Conservation (phyloP, 2,113 vertebrate genomes). For the Willisornis vidua region DNA sequence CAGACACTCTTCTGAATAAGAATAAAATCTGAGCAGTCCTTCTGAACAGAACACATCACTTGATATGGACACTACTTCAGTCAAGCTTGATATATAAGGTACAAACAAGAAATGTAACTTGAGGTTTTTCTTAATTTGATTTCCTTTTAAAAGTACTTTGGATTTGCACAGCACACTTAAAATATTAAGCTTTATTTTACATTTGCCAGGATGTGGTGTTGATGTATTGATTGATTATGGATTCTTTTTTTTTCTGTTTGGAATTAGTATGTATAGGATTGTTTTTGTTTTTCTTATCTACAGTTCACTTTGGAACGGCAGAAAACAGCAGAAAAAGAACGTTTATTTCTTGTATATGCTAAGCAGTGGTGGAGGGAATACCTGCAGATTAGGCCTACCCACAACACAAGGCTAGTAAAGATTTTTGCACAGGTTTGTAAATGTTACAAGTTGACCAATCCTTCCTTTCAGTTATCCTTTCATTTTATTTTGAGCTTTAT, state of each 20-base stretch:
- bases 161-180: neutral
- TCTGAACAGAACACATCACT: neutral
- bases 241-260: neutral
- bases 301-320: slow-evolving; percentile 92
- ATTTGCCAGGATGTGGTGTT: neutral
- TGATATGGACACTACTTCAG: neutral
- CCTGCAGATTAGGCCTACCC: slow-evolving; percentile 90
- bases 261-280: neutral
- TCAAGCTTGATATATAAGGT: neutral
- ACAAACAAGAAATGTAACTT: neutral
- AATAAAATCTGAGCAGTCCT: neutral
- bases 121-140: neutral
- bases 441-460: neutral
- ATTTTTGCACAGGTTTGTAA: slow-evolving; percentile 96
- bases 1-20: neutral
- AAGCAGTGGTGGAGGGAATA: slow-evolving; percentile 99
- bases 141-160: neutral
- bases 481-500: neutral
- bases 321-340: slow-evolving; percentile 92
- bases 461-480: neutral
- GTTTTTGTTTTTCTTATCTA: neutral
- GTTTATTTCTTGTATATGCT: slow-evolving; percentile 94
- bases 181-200: neutral
- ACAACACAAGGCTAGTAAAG: slow-evolving; percentile 91
- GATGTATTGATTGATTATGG: neutral